Percentiles rank a stretch among this genome's conserved stretches.
Evolutionary conservation across 1,140 invertebrate species (phyloP).

Genomic region (Palaemon carinicauda): DNA sequence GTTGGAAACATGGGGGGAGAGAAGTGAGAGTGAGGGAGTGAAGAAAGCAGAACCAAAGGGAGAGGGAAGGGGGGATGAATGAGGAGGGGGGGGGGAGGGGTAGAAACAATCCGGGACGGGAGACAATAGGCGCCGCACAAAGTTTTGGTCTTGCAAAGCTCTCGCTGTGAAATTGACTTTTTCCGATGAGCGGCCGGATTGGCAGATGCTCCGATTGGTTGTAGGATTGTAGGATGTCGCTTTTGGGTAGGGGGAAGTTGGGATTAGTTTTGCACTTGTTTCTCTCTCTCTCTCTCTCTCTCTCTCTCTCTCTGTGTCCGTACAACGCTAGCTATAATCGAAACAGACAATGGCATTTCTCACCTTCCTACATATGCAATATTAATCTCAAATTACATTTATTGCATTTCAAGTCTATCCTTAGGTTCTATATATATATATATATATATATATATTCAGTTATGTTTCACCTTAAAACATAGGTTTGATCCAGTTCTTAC

Average conservation of each 20-base stretch:
- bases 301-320: no score
- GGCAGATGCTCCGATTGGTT: conserved; percentile 8
- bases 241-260: background rate
- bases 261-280: background rate
- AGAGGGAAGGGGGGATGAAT: background rate
- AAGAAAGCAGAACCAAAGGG: no score
- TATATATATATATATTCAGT: no score
- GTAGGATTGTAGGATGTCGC: background rate
- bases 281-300: no score
- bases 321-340: no score
- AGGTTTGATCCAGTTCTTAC: no score
- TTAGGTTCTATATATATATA: no score
- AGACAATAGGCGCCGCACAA: conserved; percentile 1
- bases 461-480: no score
- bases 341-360: no score
- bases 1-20: background rate
- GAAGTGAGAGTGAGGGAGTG: background rate
- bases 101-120: background rate
- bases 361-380: no score
- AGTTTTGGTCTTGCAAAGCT: conserved; percentile 9
- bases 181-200: background rate
- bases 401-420: no score
- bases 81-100: background rate
- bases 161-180: conserved; percentile 6
- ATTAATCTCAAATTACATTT: no score